Conservation (phyloP, 2,888 invertebrate species). For the Molorchus minor region DNA sequence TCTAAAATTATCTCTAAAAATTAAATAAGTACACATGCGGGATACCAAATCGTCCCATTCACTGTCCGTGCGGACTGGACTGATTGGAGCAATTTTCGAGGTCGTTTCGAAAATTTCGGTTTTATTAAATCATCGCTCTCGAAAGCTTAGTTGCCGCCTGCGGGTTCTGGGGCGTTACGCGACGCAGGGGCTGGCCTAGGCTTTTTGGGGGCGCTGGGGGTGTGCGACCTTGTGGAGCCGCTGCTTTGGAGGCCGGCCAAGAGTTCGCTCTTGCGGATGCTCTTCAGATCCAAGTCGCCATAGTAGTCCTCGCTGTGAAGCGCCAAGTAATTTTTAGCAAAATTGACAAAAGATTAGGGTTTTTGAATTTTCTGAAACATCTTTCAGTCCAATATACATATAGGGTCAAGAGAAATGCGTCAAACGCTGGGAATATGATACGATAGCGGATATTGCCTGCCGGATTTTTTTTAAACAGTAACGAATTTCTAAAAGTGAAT, state of each 20-base stretch:
- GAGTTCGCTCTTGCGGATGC: constrained; percentile 93
- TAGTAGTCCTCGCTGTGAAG: constrained; percentile 95
- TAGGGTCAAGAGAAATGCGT: too few relatives aligned
- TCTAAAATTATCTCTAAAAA: constrained; percentile 46
- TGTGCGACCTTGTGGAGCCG: constrained; percentile 63
- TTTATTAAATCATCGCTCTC: not conserved
- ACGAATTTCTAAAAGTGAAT: too few relatives aligned
- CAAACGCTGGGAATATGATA: too few relatives aligned
- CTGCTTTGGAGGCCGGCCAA: constrained; percentile 79
- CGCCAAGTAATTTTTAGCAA: constrained; percentile 20
- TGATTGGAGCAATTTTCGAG: not conserved
- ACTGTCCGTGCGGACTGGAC: constrained; percentile 24
- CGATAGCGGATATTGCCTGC: too few relatives aligned
- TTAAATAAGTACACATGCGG: constrained; percentile 44
- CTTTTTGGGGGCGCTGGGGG: constrained; percentile 52
- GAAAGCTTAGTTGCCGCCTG: constrained; percentile 53
- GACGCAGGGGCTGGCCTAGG: constrained; percentile 61
- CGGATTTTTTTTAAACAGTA: too few relatives aligned
- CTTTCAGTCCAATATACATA: too few relatives aligned
- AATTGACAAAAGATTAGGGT: not conserved
- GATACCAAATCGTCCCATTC: constrained; percentile 35
- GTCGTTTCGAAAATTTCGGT: constrained; percentile 2
- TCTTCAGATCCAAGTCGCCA: constrained; percentile 93
- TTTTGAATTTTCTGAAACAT: too few relatives aligned
- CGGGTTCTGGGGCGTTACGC: constrained; percentile 58